These are phyloP conservation scores for Acanthosepion esculentum DNA, from an alignment of 2,888 invertebrate species.

Conservation along the genomic window DNA sequence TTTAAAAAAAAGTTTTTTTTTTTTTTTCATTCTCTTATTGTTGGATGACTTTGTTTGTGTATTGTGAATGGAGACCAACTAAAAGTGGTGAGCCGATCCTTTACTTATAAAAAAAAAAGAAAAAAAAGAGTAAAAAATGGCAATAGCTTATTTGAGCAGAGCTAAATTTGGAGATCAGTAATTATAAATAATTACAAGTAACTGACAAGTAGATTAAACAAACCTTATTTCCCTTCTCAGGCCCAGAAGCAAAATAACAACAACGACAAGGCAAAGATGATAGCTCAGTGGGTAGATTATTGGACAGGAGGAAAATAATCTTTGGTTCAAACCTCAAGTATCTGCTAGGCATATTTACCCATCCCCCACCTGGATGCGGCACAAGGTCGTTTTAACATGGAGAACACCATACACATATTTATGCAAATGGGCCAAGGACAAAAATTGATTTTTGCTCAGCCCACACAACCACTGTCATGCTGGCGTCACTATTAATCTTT, in stretches of 20 bases:
- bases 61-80: background rate
- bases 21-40: background rate
- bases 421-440: too few relatives aligned
- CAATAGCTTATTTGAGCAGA: background rate
- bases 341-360: background rate
- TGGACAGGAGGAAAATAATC: background rate
- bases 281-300: conserved; percentile 7
- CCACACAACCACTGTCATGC: too few relatives aligned
- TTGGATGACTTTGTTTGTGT: conserved; percentile 20
- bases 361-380: too few relatives aligned
- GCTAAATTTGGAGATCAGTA: conserved; percentile 33
- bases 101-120: background rate
- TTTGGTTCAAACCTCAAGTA: background rate
- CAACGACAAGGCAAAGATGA: background rate
- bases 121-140: background rate
- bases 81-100: conserved; percentile 10
- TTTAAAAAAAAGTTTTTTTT: background rate
- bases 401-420: too few relatives aligned
- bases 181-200: conserved; percentile 22
- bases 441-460: too few relatives aligned
- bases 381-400: too few relatives aligned
- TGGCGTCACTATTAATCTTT: too few relatives aligned
- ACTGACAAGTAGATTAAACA: conserved; percentile 11
- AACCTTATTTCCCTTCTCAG: background rate
- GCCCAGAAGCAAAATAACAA: background rate